phyloP scores from a whole-genome alignment of 2,888 invertebrate species.

The Thymelicus acteon region DNA sequence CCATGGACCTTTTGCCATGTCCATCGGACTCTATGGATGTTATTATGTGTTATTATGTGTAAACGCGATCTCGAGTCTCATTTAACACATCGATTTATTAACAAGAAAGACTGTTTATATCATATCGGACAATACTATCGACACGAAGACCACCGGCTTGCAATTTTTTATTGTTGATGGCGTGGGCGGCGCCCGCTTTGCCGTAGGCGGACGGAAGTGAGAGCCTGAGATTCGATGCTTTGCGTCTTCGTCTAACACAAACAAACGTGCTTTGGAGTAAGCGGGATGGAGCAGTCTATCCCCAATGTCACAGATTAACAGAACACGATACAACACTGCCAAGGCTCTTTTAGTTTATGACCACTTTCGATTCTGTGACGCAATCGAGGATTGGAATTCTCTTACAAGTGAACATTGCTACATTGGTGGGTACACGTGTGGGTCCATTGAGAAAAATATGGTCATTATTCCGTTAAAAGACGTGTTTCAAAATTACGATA shows the following conservation, averaged over 20 bases:
- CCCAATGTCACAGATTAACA: conserved; percentile 75
- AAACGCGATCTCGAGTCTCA: conserved; percentile 10
- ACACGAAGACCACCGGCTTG: conserved; percentile 68
- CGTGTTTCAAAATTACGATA: conserved; percentile 62
- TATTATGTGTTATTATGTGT: conserved; percentile 32
- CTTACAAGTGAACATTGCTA: conserved; percentile 46
- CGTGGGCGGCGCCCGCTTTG: conserved; percentile 71
- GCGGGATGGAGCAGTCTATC: conserved; percentile 62
- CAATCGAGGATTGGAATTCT: conserved; percentile 65
- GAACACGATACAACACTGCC: conserved; percentile 65
- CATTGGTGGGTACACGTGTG: conserved; percentile 29
- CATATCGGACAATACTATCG: conserved; percentile 61
- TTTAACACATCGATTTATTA: conserved; percentile 26
- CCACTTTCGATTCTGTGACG: conserved; percentile 79
- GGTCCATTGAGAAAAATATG: conserved; percentile 66
- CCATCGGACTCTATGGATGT: conserved; percentile 2
- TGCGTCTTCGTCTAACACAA: conserved; percentile 71
- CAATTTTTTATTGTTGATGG: conserved; percentile 74
- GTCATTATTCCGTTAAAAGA: conserved; percentile 57
- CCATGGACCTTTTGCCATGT: conserved; percentile 24
- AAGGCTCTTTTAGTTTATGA: conserved; percentile 77
- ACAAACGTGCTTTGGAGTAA: conserved; percentile 55
- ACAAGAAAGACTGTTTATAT: conserved; percentile 31
- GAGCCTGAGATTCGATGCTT: conserved; percentile 69
- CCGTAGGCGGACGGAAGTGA: conserved; percentile 84